These are phyloP conservation scores for Gambelia wislizenii DNA, from an alignment of 2,797 vertebrate species.

Conservation along the genomic window DNA sequence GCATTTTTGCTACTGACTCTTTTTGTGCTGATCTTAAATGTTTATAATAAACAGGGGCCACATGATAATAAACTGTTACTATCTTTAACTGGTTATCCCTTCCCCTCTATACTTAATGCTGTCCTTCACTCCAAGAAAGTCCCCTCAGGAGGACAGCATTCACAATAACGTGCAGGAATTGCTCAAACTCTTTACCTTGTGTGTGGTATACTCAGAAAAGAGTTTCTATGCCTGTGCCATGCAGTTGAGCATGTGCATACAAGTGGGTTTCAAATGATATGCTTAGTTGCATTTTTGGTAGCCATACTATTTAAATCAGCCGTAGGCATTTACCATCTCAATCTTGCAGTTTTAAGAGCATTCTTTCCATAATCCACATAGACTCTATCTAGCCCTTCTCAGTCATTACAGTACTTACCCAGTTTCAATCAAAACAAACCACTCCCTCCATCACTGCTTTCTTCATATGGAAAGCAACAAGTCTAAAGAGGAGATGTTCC, in stretches of 20 bases:
- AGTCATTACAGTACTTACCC: too few species aligned
- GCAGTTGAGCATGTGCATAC: not conserved
- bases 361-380: not conserved
- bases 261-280: constrained; percentile 4
- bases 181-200: not conserved
- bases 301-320: not conserved
- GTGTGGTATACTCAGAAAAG: not conserved
- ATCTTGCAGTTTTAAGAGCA: not conserved
- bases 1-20: not conserved
- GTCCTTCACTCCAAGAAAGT: not conserved
- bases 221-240: not conserved
- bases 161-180: not conserved
- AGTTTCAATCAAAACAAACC: too few species aligned
- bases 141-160: not conserved
- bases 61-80: not conserved
- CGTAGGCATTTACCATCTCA: not conserved
- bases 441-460: too few species aligned
- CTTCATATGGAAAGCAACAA: too few species aligned
- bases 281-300: not conserved
- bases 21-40: not conserved
- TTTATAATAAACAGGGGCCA: not conserved
- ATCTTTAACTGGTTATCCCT: not conserved
- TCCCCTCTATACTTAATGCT: not conserved
- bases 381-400: not conserved
- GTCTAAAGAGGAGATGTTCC: too few species aligned